Base-by-base conservation (phyloP, 2,797 vertebrate species). In the Melanogrammus aeglefinus region DNA sequence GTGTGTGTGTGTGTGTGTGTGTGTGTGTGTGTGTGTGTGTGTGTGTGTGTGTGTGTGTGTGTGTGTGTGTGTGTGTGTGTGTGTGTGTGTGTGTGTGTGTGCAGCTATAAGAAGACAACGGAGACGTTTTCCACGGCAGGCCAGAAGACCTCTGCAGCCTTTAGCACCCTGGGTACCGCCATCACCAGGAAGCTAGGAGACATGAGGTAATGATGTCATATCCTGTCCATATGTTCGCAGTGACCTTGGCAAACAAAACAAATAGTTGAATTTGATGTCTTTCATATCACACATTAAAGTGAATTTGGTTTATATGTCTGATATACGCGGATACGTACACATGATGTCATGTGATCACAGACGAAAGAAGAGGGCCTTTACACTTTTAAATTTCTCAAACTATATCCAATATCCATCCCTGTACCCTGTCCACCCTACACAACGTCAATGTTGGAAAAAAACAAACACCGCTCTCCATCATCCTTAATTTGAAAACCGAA, bases 21-120 rank as follows among this genome's bases (percentile, higher is more conserved):
- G 36, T 72, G 71, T 78, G 44, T 72, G 39, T 72, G 41, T 41
- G 35, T 70, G 63, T 70, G 75, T 39, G 57, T 70, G 57, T 69
- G 75, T 41, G 57, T 70, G 57, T 70, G 75, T n/a, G 75, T 76
- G 75, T 76, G 35, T 35, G 41, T 47, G 36, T 72, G 70, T 78
- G 44, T 72, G 39, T 72, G 41, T 41, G 35, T 70, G 63, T 70
- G 75, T 41, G 57, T 70, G 57, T 70, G 75, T 24, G 75, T 76
- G 75, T 76, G 18, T 82, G 41, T 41, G 27, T 74, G 81, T 81
- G 75, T 6, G 70, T 76, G 47, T 80, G 18, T 78, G 69, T 80
- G 10, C 85, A 99, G 98, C 78, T 99, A 98, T 85, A 99, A 97
- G 93, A 99, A 96, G 91, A 99, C 98, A 2, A 97, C 99, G 0